These are phyloP conservation scores for Clarias pachynema DNA, from an alignment of 2,797 vertebrate genomes.

Conservation along the genomic window DNA sequence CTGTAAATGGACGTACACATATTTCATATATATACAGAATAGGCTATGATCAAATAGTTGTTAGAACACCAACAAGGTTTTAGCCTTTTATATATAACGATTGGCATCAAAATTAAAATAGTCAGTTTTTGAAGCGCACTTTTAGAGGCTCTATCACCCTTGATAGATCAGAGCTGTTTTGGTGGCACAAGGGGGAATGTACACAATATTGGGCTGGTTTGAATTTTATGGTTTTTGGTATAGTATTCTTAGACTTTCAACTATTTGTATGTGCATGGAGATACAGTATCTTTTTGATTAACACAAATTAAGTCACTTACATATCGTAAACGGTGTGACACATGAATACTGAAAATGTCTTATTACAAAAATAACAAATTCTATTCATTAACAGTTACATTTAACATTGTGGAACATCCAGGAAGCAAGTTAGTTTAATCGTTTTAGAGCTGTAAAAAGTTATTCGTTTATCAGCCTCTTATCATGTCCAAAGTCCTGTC, in stretches of 20 bases:
- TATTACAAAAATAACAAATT: neutral
- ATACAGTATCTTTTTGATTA: neutral
- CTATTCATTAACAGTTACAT: neutral
- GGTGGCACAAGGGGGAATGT: neutral
- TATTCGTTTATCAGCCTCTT: neutral
- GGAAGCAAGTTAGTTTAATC: neutral
- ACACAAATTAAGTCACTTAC: neutral
- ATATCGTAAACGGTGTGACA: neutral
- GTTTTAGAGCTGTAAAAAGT: neutral
- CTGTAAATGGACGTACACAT: neutral
- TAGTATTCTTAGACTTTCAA: neutral
- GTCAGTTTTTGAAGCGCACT: neutral
- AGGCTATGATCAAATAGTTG: neutral
- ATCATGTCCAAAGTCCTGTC: neutral
- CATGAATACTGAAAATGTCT: neutral
- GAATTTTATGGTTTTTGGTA: neutral
- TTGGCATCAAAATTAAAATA: neutral
- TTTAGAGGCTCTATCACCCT: neutral
- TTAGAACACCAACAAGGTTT: neutral
- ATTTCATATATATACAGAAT: neutral
- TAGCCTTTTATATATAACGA: neutral
- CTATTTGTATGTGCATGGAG: neutral
- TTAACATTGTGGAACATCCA: slow-evolving; percentile 1
- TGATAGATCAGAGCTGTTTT: neutral
- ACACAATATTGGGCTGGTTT: neutral